Base-by-base conservation (phyloP, 2,113 vertebrate genomes). In the Tamias sibiricus region DNA sequence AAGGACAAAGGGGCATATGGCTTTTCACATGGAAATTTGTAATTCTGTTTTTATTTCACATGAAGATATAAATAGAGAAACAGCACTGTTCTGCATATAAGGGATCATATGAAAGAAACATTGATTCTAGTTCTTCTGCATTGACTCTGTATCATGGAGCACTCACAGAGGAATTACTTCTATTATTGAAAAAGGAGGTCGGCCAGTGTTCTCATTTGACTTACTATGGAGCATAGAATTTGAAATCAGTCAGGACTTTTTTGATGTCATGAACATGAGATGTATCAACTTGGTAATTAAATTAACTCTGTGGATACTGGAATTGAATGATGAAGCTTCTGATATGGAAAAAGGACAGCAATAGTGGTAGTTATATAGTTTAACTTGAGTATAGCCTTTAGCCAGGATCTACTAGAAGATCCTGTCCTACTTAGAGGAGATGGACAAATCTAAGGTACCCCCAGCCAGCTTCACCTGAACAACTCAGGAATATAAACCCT, bases 181-280 rank as follows among this genome's bases (percentile, higher is more conserved):
- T 81, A 47, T 95, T 94, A 93, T 16, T 95, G 68, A 87, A 95
- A 95, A 92, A 91, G 54, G 57, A 95, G 68, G 83, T 83, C 0
- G 17, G 49, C 82, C 19, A 30, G 35, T 88, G 54, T 47, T 94
- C 37, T 96, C 88, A 42, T 71, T 83, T 93, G 88, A 83, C 57
- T 89, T 92, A 88, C 5, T 49, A 88, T 76, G 68, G 62, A 91
- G 40, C 47, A 66, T 35, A 86, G 44, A 82, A 94, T 94, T 95
- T 91, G 91, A 96, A 97, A 92, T 64, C 87, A 97, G 81, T 85
- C 62, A 79, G 87, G 76, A 81, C 32, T 87, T 95, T 91, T 92
- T 86, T 79, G 95, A 84, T 82, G 90, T 88, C 72, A 80, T 42
- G 37, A 80, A 92, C 24, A 71, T 83, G 47, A 81, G 77, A 95